These are phyloP conservation scores for Eonycteris spelaea DNA, from an alignment of 2,113 vertebrate species.

Conservation along the genomic window DNA sequence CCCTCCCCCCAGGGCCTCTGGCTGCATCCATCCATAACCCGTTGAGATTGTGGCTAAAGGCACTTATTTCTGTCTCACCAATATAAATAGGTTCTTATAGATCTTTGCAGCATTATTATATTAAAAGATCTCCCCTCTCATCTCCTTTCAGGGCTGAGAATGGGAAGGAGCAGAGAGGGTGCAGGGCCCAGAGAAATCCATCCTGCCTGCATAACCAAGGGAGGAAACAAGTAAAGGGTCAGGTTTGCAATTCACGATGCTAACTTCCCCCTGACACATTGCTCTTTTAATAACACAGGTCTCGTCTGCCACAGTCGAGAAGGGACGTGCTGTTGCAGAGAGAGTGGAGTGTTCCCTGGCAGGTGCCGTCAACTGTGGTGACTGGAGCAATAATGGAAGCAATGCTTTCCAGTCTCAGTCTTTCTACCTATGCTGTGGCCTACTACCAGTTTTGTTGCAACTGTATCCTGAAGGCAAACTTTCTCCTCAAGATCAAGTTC, in stretches of 20 bases:
- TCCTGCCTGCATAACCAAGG: background rate
- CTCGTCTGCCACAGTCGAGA: background rate
- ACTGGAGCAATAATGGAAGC: background rate
- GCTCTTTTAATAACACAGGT: background rate
- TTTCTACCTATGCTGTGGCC: background rate
- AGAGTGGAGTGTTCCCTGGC: background rate
- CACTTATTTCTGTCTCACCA: background rate
- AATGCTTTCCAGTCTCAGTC: background rate
- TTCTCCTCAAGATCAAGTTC: background rate
- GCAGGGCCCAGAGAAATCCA: background rate
- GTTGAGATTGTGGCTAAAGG: background rate
- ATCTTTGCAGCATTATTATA: background rate
- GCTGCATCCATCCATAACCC: background rate
- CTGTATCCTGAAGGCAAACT: background rate
- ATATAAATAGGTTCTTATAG: background rate
- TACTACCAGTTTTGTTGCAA: background rate
- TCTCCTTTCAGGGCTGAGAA: background rate
- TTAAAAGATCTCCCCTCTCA: background rate
- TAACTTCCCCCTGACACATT: background rate
- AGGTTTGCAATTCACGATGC: background rate
- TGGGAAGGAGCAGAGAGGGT: background rate
- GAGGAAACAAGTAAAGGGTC: background rate
- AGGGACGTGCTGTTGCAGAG: background rate
- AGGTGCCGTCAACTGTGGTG: too few species aligned
- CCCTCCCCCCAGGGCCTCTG: background rate